Evolutionary conservation across 2,888 invertebrate genomes (phyloP).

Genomic region (Acronicta aceris): DNA sequence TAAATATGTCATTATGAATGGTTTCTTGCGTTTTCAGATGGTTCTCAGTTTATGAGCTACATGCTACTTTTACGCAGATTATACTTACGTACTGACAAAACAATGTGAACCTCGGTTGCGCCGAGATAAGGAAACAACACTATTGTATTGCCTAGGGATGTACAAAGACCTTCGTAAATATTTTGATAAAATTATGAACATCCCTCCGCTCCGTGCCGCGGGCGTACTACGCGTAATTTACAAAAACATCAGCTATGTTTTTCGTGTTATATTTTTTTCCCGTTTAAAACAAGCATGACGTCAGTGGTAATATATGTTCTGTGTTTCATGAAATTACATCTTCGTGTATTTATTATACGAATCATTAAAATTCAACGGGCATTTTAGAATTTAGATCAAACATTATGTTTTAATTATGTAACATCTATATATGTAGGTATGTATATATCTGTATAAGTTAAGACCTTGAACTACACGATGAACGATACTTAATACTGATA

Average conservation of each 20-base stretch:
- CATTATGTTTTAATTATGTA: slow-evolving; percentile 26
- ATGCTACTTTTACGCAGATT: slow-evolving; percentile 42
- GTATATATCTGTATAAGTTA: too few species aligned
- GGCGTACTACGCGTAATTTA: slow-evolving; percentile 39
- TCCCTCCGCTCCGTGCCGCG: slow-evolving; percentile 26
- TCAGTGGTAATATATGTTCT: slow-evolving; percentile 40
- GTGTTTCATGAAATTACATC: slow-evolving; percentile 41
- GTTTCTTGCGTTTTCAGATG: slow-evolving; percentile 30
- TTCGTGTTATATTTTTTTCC: slow-evolving; percentile 22
- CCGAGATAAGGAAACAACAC: slow-evolving; percentile 61
- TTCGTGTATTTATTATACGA: slow-evolving; percentile 43
- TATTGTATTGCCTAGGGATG: slow-evolving; percentile 61
- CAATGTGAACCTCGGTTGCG: slow-evolving; percentile 60
- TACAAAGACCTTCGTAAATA: slow-evolving; percentile 36
- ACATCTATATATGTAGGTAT: slow-evolving; percentile 12
- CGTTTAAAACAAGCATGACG: slow-evolving; percentile 33
- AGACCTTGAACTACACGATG: slow-evolving; percentile 23
- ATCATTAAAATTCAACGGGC: slow-evolving; percentile 33
- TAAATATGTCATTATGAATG: slow-evolving; percentile 32
- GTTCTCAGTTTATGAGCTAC: slow-evolving; percentile 28
- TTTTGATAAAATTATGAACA: slow-evolving; percentile 51
- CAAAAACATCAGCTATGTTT: slow-evolving; percentile 46
- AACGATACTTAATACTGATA: too few species aligned
- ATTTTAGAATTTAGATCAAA: slow-evolving; percentile 18
- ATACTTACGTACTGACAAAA: slow-evolving; percentile 43